A percentile compares a stretch with the other conserved stretches of the same genome.
phyloP scores from a whole-genome alignment of 2,888 invertebrate species.

The Dolichomitus sp. region DNA sequence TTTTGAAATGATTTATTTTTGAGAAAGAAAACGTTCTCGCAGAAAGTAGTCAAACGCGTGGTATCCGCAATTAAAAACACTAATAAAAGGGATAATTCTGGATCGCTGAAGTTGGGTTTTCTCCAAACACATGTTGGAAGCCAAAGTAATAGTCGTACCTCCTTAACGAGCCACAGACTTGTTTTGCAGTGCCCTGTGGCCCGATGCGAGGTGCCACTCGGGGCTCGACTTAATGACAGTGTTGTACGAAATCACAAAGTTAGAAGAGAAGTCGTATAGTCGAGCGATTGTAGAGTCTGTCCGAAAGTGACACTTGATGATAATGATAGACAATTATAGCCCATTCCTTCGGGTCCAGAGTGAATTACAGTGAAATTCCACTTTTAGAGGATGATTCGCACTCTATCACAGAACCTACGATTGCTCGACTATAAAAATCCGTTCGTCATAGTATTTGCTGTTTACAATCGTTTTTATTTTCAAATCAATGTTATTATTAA shows the following conservation, averaged over 20 bases:
- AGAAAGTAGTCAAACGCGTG: too few relatives aligned
- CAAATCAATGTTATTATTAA: constrained; percentile 70
- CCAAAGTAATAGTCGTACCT: too few relatives aligned
- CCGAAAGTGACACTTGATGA: constrained; percentile 61
- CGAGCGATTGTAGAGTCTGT: constrained; percentile 78
- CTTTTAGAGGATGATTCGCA: constrained; percentile 9
- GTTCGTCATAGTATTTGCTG: constrained; percentile 74
- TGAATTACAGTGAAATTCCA: constrained; percentile 47
- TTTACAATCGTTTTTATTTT: constrained; percentile 73
- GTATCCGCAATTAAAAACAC: too few relatives aligned
- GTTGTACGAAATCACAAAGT: constrained; percentile 74
- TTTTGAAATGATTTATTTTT: too few relatives aligned
- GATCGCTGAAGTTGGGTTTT: too few relatives aligned
- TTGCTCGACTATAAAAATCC: constrained; percentile 80
- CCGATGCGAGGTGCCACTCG: constrained; percentile 20
- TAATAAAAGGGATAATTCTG: too few relatives aligned
- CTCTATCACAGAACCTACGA: constrained; percentile 66
- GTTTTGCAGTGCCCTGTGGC: constrained; percentile 20
- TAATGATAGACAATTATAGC: constrained; percentile 58
- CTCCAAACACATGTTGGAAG: background rate
- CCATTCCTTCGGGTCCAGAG: constrained; percentile 7
- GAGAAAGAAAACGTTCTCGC: too few relatives aligned
- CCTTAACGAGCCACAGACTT: constrained; percentile 39
- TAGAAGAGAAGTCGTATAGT: constrained; percentile 76
- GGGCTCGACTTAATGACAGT: constrained; percentile 60